phyloP scores from a whole-genome alignment of 2,888 invertebrate species.

The Cataglyphis rosenhaueri region DNA sequence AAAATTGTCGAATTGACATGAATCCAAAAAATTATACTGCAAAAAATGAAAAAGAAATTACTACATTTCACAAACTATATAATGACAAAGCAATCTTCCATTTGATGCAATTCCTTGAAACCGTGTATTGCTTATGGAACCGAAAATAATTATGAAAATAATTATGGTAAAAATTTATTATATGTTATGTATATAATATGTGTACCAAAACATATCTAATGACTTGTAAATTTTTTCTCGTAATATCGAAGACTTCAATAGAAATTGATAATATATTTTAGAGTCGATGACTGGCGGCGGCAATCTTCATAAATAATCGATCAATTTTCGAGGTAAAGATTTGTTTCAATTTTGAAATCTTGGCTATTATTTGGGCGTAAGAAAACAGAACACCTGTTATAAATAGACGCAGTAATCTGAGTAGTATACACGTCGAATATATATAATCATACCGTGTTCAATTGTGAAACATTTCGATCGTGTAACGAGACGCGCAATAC shows the following conservation, averaged over 20 bases:
- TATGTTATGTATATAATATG: background rate
- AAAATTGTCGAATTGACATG: background rate
- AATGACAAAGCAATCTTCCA: background rate
- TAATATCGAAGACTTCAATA: background rate
- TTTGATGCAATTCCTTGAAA: background rate
- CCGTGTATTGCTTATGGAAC: background rate
- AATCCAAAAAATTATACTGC: background rate
- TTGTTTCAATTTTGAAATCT: background rate
- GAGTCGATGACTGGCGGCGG: background rate
- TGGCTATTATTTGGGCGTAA: background rate
- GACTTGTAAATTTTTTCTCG: background rate
- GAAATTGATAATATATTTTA: background rate
- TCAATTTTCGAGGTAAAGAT: background rate
- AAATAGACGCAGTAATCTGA: background rate
- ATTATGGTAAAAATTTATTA: background rate
- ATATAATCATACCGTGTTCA: background rate
- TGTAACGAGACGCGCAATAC: conserved; percentile 20
- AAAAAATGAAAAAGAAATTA: background rate
- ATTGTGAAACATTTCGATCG: background rate
- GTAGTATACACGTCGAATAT: background rate
- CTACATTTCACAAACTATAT: background rate
- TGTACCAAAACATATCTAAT: background rate
- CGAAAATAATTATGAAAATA: background rate
- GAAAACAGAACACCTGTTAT: background rate
- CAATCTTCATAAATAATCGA: background rate